Base-by-base conservation (phyloP, 2,797 vertebrate genomes). In the Cyclopterus lumpus region DNA sequence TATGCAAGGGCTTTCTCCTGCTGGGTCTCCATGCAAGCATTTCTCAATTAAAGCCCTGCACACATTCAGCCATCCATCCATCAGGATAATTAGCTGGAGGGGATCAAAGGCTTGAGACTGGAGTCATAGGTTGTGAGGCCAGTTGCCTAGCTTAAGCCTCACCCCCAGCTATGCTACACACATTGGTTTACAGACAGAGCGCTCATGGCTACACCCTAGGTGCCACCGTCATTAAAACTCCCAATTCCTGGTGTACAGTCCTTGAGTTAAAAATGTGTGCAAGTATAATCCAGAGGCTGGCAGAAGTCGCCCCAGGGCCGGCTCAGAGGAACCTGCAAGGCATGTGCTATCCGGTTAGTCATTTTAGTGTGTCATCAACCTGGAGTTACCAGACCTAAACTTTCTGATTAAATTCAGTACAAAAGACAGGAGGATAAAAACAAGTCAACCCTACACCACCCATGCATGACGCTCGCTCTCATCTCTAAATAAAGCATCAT, bases 51-150 rank as follows among this genome's bases (percentile, higher is more conserved):
- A 92, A 89, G 75, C 74, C 77, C 55, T 72, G 75, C 73, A 76
- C 60, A 65, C 38, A 68, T 73, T 71, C 71, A 83, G 73, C 72
- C 77, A 78, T 82, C 78, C 82, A 88, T 88, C 84, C 85, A 81
- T 91, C 89, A 82, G 69, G 80, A 88, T 88, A 89, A 91, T 92
- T 86, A 91, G 86, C 86, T 87, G 71, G 71, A 83, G 59, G 71
- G 77, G 90, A 92, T 94, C 88, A 94, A 93, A 89, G 67, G 88
- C 86, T 91, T 86, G 73, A 84, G 75, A 68, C 81, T 75, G 70
- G 77, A 87, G 86, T 75, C 81, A 62, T 24, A 83, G 75, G 80
- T 82, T 80, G 70, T 73, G 78, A 51, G 59, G 84, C 85, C 86
- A 74, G 74, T 71, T 61, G 75, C 73, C 48, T 28, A 75, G 67